Evolutionary conservation across 2,797 vertebrate genomes (phyloP).

Genomic region (Phylloscopus collybita): DNA sequence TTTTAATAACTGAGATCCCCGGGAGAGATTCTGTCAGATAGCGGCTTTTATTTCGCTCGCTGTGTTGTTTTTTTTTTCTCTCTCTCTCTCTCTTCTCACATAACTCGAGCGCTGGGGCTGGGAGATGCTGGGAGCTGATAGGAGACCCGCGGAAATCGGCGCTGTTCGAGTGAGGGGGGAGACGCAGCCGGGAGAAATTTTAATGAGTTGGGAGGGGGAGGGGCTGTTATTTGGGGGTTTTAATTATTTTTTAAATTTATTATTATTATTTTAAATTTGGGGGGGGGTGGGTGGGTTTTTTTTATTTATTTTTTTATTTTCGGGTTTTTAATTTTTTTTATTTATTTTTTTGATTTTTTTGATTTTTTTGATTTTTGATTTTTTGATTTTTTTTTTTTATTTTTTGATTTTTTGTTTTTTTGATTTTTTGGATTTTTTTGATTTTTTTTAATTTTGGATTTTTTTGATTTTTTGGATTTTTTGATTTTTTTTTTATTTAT

Average conservation of each 20-base stretch:
- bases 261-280: not conserved
- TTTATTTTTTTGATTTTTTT: no score
- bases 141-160: conserved; percentile 34
- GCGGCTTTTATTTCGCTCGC: not conserved
- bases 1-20: conserved; percentile 43
- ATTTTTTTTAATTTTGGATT: no score
- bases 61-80: not conserved
- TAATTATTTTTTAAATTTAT: not conserved
- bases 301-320: no score
- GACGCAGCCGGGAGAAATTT: conserved; percentile 12
- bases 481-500: no score
- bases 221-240: not conserved
- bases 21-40: conserved; percentile 64
- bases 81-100: not conserved
- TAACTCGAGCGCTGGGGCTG: conserved; percentile 19
- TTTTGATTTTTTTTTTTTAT: not conserved
- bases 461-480: no score
- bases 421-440: no score
- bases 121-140: conserved; percentile 62
- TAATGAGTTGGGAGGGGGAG: not conserved
- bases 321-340: no score
- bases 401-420: no score
- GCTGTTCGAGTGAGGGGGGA: conserved; percentile 48
- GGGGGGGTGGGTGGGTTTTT: no score
- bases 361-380: not conserved